These are phyloP conservation scores for Phyllopteryx taeniolatus DNA, from an alignment of 2,113 vertebrate genomes.

Conservation along the genomic window DNA sequence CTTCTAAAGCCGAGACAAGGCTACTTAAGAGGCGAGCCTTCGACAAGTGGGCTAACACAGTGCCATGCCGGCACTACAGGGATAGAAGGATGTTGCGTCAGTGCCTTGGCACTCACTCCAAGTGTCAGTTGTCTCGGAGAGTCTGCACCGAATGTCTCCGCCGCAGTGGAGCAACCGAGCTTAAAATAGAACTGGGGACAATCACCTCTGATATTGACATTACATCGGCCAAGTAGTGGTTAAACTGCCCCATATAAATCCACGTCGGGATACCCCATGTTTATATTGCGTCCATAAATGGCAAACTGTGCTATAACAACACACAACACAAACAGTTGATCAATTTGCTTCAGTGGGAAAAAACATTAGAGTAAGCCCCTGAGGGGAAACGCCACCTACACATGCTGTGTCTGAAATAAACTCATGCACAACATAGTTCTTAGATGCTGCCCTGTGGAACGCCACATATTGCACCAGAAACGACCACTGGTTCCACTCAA, in stretches of 20 bases:
- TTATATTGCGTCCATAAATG: neutral
- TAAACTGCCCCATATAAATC: neutral
- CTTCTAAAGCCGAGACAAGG: constrained; percentile 11
- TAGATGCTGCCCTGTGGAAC: neutral
- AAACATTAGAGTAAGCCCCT: neutral
- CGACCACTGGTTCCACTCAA: no score
- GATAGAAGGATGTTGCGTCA: constrained; percentile 19
- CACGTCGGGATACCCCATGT: neutral
- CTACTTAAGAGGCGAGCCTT: constrained; percentile 21
- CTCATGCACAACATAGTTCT: neutral
- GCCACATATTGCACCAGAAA: no score
- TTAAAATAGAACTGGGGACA: constrained; percentile 30
- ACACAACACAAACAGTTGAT: neutral
- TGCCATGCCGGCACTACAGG: neutral
- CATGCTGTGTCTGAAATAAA: neutral
- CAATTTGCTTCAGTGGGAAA: neutral
- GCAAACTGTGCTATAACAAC: neutral
- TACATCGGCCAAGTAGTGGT: neutral
- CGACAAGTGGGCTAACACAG: constrained; percentile 22
- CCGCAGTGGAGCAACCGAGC: constrained; percentile 25
- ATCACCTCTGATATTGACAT: constrained; percentile 7
- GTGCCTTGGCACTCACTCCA: constrained; percentile 23
- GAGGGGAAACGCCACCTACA: neutral
- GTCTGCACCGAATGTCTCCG: constrained; percentile 26
- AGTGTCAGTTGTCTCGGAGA: constrained; percentile 33